Evolutionary conservation across 2,113 vertebrate genomes (phyloP).

Genomic region (Falcunculus frontatus): DNA sequence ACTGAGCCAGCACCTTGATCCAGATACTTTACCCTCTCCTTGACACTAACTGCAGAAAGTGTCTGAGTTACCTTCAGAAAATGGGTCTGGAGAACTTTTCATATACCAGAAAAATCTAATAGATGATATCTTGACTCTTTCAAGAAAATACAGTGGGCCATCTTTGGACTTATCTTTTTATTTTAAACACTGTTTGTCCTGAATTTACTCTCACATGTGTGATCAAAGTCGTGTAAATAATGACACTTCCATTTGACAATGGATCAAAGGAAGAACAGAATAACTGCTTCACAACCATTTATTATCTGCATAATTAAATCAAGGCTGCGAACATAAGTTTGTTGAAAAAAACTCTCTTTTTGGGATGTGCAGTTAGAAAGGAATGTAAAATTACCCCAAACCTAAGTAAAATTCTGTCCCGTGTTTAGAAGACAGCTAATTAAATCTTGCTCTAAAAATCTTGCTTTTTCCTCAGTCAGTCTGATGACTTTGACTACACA

Average conservation of each 20-base stretch:
- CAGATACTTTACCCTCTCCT: background rate
- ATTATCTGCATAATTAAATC: conserved; percentile 37
- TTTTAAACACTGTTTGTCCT: background rate
- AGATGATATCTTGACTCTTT: background rate
- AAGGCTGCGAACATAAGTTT: background rate
- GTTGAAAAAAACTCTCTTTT: background rate
- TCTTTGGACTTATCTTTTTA: background rate
- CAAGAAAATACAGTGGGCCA: background rate
- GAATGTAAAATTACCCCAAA: conserved; percentile 29
- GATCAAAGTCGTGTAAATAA: conserved; percentile 30
- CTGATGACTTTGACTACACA: background rate
- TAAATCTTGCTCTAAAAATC: background rate
- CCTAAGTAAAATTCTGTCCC: background rate
- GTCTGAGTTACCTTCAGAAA: background rate
- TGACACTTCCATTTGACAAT: background rate
- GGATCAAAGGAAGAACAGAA: conserved; percentile 27
- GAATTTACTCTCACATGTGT: background rate
- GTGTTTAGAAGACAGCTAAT: background rate
- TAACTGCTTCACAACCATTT: conserved; percentile 6
- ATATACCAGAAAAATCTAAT: background rate
- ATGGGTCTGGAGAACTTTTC: background rate
- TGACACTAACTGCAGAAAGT: background rate
- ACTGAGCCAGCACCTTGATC: background rate
- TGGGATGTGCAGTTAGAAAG: conserved; percentile 18
- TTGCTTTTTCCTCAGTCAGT: background rate